Evolutionary conservation across 2,888 invertebrate species (phyloP).

Genomic region (Latrodectus elegans): DNA sequence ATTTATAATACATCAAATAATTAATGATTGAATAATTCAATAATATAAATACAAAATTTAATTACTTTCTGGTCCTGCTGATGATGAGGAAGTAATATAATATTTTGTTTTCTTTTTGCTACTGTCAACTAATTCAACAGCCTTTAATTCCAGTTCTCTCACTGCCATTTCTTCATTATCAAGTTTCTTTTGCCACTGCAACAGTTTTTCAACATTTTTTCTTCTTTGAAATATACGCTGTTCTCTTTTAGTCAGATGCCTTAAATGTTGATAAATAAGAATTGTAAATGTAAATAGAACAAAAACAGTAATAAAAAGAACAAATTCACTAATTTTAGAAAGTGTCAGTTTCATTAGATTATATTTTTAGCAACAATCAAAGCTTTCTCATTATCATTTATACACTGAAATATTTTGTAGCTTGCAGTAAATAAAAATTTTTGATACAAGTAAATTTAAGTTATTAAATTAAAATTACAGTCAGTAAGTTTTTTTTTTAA

Average conservation of each 20-base stretch:
- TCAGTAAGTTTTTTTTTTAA: too few relatives aligned
- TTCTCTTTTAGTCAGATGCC: slow-evolving; percentile 75
- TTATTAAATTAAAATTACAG: too few relatives aligned
- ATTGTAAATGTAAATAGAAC: too few relatives aligned
- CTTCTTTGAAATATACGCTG: slow-evolving; percentile 74
- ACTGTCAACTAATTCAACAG: slow-evolving; percentile 71
- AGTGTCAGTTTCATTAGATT: too few relatives aligned
- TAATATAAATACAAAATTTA: slow-evolving; percentile 4
- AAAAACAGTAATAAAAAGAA: too few relatives aligned
- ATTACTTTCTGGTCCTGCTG: slow-evolving; percentile 33
- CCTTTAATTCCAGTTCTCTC: slow-evolving; percentile 74
- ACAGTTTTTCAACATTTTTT: slow-evolving; percentile 74
- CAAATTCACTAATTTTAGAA: too few relatives aligned
- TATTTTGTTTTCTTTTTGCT: slow-evolving; percentile 60
- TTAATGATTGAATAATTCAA: background rate
- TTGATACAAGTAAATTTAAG: too few relatives aligned
- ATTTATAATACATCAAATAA: too few relatives aligned
- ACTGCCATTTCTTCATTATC: slow-evolving; percentile 75
- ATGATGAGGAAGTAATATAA: slow-evolving; percentile 42
- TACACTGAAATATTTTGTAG: background rate
- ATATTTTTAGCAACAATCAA: too few relatives aligned
- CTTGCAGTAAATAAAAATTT: too few relatives aligned
- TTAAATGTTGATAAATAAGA: slow-evolving; percentile 52
- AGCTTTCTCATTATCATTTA: background rate
- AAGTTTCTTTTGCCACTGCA: slow-evolving; percentile 75